Evolutionary conservation across 2,113 vertebrate species (phyloP), one percentile per base, ranked within the genome.

Genomic region (Grus americana): DNA sequence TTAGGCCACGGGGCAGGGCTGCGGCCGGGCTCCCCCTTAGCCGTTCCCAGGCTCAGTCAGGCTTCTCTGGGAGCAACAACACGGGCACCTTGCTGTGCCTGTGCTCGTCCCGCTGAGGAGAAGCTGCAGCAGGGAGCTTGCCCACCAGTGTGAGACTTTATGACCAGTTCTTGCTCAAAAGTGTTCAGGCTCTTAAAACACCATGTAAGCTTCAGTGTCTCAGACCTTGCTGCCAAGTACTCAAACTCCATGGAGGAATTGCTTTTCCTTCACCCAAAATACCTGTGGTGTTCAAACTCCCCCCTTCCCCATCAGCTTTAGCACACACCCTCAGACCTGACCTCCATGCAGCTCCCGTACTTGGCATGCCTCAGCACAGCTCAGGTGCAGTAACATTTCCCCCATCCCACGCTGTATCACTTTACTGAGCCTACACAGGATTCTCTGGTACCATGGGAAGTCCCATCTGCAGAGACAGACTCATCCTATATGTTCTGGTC

Each of bases 131-230:
- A 18, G n/a, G 42, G 55, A 38, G 27, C 11, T 15, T 6, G 18
- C 18, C 44, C 22, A 2, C 9, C 9, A 4, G 1, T 2, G 5
- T 38, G 22, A 52, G 30, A 5, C 9, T 65, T 24, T 2, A 5
- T 9, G 8, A 30, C 5, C 27, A 14, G 18, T 5, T 65, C 10
- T 47, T 23, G 32, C 40, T 44, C 24, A 9, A 1, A n/a, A 65
- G 11, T 1, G 3, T 36, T 75, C 7, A 32, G 36, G n/a, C 54
- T 71, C 26, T 10, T 57, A 11, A 29, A 82, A 47, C 20, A 7
- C 17, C 0, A 0, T 6, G 10, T 16, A 27, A 54, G 6, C 40
- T n/a, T 21, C 15, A 6, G 8, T 0, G 7, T 7, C 29, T 47
- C 36, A 16, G 36, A 11, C 8, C 27, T 38, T 1, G 0, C 9